These are phyloP conservation scores for Macquaria ambigua DNA, from an alignment of 2,113 vertebrate genomes.

Conservation along the genomic window DNA sequence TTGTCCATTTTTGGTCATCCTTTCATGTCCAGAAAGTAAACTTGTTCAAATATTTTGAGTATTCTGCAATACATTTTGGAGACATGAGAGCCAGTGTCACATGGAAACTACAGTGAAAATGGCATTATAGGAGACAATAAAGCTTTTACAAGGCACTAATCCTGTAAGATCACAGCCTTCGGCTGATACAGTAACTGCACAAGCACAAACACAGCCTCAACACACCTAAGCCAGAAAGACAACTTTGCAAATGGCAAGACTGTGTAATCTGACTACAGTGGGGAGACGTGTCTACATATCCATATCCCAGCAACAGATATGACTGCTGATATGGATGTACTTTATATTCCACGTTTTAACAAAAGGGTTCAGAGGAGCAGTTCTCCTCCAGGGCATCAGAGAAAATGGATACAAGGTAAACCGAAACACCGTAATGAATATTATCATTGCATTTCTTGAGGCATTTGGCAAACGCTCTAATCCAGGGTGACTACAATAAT, in stretches of 20 bases:
- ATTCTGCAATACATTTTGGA: slow-evolving; percentile 13
- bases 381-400: slow-evolving; percentile 44
- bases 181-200: slow-evolving; percentile 34
- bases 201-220: slow-evolving; percentile 39
- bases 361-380: slow-evolving; percentile 47
- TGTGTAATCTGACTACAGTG: slow-evolving; percentile 55
- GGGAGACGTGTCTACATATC: slow-evolving; percentile 19
- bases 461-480: slow-evolving; percentile 46
- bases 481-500: slow-evolving; percentile 32
- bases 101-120: slow-evolving; percentile 13
- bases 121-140: not conserved
- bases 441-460: slow-evolving; percentile 56
- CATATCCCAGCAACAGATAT: slow-evolving; percentile 33
- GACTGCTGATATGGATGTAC: slow-evolving; percentile 40
- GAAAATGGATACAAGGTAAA: slow-evolving; percentile 60
- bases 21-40: slow-evolving; percentile 16
- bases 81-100: slow-evolving; percentile 4
- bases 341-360: slow-evolving; percentile 52
- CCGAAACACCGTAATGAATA: slow-evolving; percentile 55
- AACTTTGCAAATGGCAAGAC: slow-evolving; percentile 52
- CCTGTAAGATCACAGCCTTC: slow-evolving; percentile 52
- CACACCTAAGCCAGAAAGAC: slow-evolving; percentile 73
- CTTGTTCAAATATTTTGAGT: not conserved
- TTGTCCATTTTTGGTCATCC: not conserved
- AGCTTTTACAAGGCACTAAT: slow-evolving; percentile 47